Base-by-base conservation (phyloP, 2,797 vertebrate genomes). In the Loris lydekkerianus region DNA sequence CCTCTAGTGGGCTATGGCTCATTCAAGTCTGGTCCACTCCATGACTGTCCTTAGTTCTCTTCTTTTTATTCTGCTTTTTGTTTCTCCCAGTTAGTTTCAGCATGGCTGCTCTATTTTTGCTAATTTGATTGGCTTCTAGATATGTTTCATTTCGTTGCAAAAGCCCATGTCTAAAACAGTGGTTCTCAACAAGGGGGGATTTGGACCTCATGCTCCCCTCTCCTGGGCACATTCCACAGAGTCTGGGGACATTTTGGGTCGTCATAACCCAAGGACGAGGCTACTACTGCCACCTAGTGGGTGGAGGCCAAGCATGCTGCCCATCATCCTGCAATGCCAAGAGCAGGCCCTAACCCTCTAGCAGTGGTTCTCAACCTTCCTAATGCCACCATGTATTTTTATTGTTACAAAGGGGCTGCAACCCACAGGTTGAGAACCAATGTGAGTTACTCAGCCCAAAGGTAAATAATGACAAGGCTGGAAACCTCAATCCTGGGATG, bases 251-350 rank as follows among this genome's bases (percentile, higher is more conserved):
- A 77, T 77, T 53, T 49, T 65, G 23, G 10, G 40, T 23, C 31
- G 9, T 65, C 80, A 13, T 3, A 9, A 11, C 25, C 29, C 15
- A 40, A 27, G 15, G 13, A 10, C n/a, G 3, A 9, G 27, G 17
- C 18, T 20, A 40, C 27, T 83, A 5, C 60, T 63, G 80, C 27
- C 37, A 65, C 13, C 60, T 49, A 20, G 27, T 20, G 17, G 43
- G 15, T 18, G 43, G 27, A 31, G 40, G 43, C 17, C 73, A 76
- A 17, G 7, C 31, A 7, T 88, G 73, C 21, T 10, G 23, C 3
- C 11, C 7, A 1, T 25, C 31, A 9, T 5, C 6, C 40, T 13
- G 4, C 23, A 34, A 63, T 34, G 15, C 31, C 18, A 1, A 23
- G 8, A 46, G 23, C 46, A 53, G 31, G 34, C 46, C n/a, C 31